Conservation (phyloP, 2,113 vertebrate species). For the Leiothrix lutea region DNA sequence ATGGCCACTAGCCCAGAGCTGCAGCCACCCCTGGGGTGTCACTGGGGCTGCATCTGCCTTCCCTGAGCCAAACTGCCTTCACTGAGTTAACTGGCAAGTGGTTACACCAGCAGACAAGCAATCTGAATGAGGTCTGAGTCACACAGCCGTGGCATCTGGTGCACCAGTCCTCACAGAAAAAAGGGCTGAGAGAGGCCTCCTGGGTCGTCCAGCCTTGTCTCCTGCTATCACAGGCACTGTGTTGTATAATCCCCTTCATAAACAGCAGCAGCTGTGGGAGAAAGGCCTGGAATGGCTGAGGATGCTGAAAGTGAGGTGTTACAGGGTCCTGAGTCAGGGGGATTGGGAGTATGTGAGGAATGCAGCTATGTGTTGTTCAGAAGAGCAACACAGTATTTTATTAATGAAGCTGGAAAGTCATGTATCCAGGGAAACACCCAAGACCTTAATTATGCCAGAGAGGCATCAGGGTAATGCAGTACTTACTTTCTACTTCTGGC, state of each 20-base stretch:
- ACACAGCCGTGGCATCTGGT: not conserved
- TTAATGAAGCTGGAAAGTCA: constrained; percentile 1
- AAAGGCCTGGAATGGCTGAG: not conserved
- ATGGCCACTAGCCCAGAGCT: not conserved
- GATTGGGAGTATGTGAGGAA: constrained; percentile 24
- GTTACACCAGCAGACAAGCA: not conserved
- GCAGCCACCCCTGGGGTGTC: not conserved
- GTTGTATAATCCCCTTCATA: constrained; percentile 29
- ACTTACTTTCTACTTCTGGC: constrained; percentile 30
- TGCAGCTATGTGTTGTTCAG: not conserved
- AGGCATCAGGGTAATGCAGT: not conserved
- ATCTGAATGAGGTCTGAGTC: not conserved
- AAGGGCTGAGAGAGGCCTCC: not conserved
- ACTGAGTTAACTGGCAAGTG: not conserved
- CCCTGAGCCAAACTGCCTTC: not conserved
- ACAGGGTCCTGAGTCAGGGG: not conserved
- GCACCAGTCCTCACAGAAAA: not conserved
- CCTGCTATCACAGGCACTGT: constrained; percentile 10
- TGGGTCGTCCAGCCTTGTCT: not conserved
- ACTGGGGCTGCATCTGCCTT: not conserved
- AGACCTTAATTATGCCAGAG: not conserved
- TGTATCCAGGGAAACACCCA: constrained; percentile 12
- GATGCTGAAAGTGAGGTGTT: constrained; percentile 39
- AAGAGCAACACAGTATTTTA: not conserved
- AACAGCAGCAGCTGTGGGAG: constrained; percentile 43